Evolutionary conservation across 2,888 invertebrate species (phyloP).

Genomic region (Orchestes rusci): DNA sequence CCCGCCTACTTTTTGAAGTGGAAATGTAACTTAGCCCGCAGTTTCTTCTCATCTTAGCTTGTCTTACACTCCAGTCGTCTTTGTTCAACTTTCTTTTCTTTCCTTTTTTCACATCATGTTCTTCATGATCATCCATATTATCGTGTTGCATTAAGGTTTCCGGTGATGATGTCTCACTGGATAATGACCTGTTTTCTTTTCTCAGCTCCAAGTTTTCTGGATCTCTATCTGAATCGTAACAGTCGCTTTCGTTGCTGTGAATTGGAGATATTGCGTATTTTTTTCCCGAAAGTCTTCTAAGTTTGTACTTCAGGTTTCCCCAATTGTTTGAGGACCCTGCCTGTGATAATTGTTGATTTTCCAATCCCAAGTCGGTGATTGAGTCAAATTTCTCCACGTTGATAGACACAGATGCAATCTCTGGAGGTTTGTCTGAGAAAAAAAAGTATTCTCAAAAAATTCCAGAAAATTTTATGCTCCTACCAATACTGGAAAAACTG

Average conservation of each 20-base stretch:
- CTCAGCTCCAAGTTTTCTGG: constrained; percentile 4
- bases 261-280: constrained; percentile 6
- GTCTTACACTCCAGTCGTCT: constrained; percentile 11
- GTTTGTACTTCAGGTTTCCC: background rate
- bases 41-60: constrained; percentile 6
- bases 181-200: background rate
- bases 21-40: constrained; percentile 11
- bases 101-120: too few relatives aligned
- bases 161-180: constrained; percentile 4
- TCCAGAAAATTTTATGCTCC: too few relatives aligned
- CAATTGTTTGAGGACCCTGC: too few relatives aligned
- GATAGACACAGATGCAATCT: too few relatives aligned
- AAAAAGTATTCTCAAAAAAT: too few relatives aligned
- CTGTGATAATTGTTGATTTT: too few relatives aligned
- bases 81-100: constrained; percentile 8
- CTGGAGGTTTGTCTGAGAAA: too few relatives aligned
- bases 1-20: constrained; percentile 12
- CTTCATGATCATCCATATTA: background rate
- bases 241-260: constrained; percentile 2
- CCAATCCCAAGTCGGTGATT: too few relatives aligned
- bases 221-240: constrained; percentile 7
- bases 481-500: too few relatives aligned
- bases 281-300: background rate
- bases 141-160: background rate
- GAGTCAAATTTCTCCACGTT: too few relatives aligned